These are phyloP conservation scores for Dipus sagitta DNA, from an alignment of 2,797 vertebrate species.

Conservation along the genomic window DNA sequence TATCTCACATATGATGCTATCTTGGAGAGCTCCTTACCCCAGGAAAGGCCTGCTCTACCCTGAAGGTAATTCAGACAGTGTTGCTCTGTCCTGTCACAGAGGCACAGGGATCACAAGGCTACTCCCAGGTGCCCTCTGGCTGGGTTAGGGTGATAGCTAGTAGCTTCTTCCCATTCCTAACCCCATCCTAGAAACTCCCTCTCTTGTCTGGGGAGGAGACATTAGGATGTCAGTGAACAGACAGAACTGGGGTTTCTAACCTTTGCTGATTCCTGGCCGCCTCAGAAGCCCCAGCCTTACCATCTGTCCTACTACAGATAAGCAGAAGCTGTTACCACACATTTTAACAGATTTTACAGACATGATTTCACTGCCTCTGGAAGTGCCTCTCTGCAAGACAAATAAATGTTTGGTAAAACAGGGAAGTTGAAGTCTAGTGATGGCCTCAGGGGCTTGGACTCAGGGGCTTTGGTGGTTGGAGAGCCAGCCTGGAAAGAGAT, in stretches of 20 bases:
- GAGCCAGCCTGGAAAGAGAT: not conserved
- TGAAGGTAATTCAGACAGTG: not conserved
- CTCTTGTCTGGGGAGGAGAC: not conserved
- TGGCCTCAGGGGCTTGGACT: not conserved
- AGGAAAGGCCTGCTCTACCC: not conserved
- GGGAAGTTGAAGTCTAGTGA: not conserved
- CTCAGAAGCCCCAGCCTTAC: not conserved
- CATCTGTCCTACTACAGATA: not conserved
- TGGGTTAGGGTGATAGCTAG: not conserved
- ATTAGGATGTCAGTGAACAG: not conserved
- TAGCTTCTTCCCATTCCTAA: not conserved
- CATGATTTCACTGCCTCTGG: not conserved
- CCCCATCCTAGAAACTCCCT: not conserved
- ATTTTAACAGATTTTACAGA: not conserved
- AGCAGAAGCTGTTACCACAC: not conserved
- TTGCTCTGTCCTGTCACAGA: not conserved
- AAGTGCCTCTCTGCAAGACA: not conserved
- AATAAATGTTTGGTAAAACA: not conserved
- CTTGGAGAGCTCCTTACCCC: not conserved
- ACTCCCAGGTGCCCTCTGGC: not conserved
- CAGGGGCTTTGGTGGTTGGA: not conserved
- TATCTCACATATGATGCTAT: not conserved
- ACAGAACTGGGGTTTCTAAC: not conserved
- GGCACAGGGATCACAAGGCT: not conserved
- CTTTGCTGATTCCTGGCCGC: not conserved